A percentile compares a stretch with the other conserved stretches of the same genome.
Evolutionary conservation across 2,113 vertebrate genomes (phyloP).

Genomic region (Catharus bicknelli): DNA sequence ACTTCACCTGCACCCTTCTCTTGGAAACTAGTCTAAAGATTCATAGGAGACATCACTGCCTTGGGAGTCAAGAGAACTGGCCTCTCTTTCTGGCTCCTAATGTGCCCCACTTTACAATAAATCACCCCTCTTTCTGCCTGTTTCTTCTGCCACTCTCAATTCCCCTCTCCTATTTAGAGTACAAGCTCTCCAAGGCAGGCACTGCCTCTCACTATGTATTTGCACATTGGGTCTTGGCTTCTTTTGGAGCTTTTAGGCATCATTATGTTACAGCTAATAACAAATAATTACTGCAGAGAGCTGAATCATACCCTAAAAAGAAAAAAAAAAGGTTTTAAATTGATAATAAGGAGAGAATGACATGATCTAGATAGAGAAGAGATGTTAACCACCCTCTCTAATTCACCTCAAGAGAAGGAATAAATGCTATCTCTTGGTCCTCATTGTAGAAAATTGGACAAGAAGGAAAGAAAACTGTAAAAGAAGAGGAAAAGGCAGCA

Average conservation of each 20-base stretch:
- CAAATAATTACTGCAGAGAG: constrained; percentile 63
- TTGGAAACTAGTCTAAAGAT: not conserved
- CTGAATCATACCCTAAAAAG: constrained; percentile 42
- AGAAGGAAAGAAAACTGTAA: constrained; percentile 35
- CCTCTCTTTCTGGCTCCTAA: constrained; percentile 26
- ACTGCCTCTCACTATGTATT: constrained; percentile 18
- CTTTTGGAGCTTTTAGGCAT: constrained; percentile 61
- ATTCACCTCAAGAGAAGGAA: constrained; percentile 51
- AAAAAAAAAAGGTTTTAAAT: constrained; percentile 33
- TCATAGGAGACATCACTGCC: not conserved
- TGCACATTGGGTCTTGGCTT: constrained; percentile 38
- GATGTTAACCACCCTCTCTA: constrained; percentile 40
- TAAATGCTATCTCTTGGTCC: constrained; percentile 28
- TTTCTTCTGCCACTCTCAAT: constrained; percentile 35
- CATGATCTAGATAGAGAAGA: constrained; percentile 21
- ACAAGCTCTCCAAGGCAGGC: constrained; percentile 2
- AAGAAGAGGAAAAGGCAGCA: not conserved
- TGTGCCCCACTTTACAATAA: not conserved
- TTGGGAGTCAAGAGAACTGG: not conserved
- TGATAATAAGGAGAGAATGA: constrained; percentile 43
- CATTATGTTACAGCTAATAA: constrained; percentile 59
- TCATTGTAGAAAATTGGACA: constrained; percentile 13
- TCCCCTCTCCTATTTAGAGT: constrained; percentile 3
- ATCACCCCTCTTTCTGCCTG: constrained; percentile 31
- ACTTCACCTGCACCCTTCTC: not conserved